Evolutionary conservation across 2,113 vertebrate species (phyloP).

Genomic region (Astatotilapia flaviijosephi): DNA sequence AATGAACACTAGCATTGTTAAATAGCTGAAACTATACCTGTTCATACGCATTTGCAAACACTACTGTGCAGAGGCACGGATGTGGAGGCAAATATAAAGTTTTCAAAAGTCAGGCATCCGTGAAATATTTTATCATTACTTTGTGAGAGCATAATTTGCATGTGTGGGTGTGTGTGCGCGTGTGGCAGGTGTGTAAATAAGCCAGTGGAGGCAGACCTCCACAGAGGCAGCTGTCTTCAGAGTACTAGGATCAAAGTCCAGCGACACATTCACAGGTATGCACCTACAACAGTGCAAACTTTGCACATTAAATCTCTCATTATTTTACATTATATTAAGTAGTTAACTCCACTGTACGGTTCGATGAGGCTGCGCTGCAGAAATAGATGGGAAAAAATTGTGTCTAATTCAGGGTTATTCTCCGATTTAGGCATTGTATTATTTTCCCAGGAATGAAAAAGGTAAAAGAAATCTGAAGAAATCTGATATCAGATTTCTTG

Average conservation of each 20-base stretch:
- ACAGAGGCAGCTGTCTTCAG: conserved; percentile 49
- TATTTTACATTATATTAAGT: neutral
- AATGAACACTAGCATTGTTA: neutral
- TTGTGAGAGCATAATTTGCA: neutral
- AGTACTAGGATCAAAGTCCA: conserved; percentile 59
- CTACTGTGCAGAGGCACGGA: neutral
- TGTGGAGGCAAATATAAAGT: neutral
- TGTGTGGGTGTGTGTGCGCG: neutral
- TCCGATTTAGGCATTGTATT: neutral
- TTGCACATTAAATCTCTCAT: neutral
- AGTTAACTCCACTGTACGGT: neutral
- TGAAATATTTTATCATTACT: neutral
- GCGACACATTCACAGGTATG: conserved; percentile 36
- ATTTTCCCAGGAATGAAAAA: neutral
- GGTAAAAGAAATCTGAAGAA: neutral
- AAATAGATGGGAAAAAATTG: neutral
- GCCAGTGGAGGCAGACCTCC: conserved; percentile 7
- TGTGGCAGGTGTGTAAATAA: conserved; percentile 66
- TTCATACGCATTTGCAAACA: neutral
- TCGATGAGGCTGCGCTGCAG: neutral
- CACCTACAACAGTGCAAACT: neutral
- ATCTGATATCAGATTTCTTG: neutral
- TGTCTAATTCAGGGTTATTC: neutral
- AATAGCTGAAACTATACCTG: neutral
- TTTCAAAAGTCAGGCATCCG: neutral